A percentile compares a stretch with the other conserved stretches of the same genome.
Conservation (phyloP, 2,888 invertebrate genomes). For the Lasioglossum malachurum region DNA sequence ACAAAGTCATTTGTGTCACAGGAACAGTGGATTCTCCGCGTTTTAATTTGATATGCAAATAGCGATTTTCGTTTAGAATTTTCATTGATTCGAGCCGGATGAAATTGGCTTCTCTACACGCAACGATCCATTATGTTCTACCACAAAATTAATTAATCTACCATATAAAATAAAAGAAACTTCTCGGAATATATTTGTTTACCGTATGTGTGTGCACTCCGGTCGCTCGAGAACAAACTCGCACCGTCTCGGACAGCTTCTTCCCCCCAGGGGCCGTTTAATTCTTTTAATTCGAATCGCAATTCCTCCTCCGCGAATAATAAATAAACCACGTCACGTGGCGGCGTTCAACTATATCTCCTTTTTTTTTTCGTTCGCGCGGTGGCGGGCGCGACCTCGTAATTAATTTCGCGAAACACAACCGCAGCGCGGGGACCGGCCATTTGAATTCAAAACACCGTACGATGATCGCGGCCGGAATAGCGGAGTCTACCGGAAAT, state of each 20-base stretch:
- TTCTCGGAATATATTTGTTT: background rate
- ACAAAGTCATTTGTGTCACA: background rate
- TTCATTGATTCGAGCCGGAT: no score
- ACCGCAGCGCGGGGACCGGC: background rate
- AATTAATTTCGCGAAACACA: conserved; percentile 62
- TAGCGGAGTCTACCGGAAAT: conserved; percentile 46
- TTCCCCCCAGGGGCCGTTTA: background rate
- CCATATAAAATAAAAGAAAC: no score
- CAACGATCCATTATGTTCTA: background rate
- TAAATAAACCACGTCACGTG: conserved; percentile 60
- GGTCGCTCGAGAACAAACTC: background rate
- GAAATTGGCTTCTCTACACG: no score
- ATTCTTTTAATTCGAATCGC: conserved; percentile 4
- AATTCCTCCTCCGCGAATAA: background rate
- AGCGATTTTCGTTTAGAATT: no score
- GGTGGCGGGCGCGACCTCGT: conserved; percentile 45
- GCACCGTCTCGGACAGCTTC: background rate
- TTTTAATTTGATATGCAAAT: background rate
- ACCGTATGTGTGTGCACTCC: background rate
- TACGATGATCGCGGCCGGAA: conserved; percentile 24
- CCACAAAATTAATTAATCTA: background rate
- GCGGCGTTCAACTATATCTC: conserved; percentile 24
- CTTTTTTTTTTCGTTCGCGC: conserved; percentile 35
- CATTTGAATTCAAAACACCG: conserved; percentile 41
- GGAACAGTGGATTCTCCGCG: background rate